phyloP scores from a whole-genome alignment of 2,888 invertebrate species.

The Cistogaster globosa region DNA sequence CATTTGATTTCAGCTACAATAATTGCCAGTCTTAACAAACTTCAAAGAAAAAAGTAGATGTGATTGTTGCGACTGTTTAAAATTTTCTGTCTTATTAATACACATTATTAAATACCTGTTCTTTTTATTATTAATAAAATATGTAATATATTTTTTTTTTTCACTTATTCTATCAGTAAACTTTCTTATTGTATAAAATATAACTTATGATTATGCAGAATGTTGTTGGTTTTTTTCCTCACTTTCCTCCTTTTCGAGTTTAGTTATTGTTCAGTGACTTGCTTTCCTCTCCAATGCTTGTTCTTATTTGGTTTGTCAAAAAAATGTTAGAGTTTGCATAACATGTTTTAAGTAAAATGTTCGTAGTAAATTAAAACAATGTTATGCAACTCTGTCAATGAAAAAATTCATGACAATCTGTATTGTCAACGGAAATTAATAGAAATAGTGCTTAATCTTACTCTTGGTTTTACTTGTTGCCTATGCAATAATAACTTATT shows the following conservation, averaged over 20 bases:
- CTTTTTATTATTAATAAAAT: constrained; percentile 38
- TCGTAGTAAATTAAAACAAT: constrained; percentile 6
- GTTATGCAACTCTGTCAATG: constrained; percentile 35
- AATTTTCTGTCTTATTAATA: background rate
- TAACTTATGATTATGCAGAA: constrained; percentile 60
- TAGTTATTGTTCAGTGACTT: constrained; percentile 68
- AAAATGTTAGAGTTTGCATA: constrained; percentile 12
- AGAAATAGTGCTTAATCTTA: too few species aligned
- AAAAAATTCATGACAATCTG: background rate
- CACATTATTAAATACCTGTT: constrained; percentile 67
- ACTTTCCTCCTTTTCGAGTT: constrained; percentile 32
- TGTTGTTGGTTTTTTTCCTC: constrained; percentile 32
- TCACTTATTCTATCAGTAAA: constrained; percentile 59
- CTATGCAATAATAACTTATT: too few species aligned
- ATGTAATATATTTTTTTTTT: constrained; percentile 32
- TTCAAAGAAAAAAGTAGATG: background rate
- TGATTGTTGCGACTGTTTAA: constrained; percentile 6
- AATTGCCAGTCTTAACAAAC: too few species aligned
- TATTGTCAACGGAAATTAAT: too few species aligned
- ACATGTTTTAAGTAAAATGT: background rate
- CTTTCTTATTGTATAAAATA: constrained; percentile 61
- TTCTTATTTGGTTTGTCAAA: constrained; percentile 43
- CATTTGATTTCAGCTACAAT: too few species aligned
- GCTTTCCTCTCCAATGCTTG: constrained; percentile 51
- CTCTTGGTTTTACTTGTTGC: too few species aligned